Evolutionary conservation across 2,797 vertebrate genomes (phyloP), one percentile per base, ranked within the genome.

Genomic region (Eospalax fontanierii): DNA sequence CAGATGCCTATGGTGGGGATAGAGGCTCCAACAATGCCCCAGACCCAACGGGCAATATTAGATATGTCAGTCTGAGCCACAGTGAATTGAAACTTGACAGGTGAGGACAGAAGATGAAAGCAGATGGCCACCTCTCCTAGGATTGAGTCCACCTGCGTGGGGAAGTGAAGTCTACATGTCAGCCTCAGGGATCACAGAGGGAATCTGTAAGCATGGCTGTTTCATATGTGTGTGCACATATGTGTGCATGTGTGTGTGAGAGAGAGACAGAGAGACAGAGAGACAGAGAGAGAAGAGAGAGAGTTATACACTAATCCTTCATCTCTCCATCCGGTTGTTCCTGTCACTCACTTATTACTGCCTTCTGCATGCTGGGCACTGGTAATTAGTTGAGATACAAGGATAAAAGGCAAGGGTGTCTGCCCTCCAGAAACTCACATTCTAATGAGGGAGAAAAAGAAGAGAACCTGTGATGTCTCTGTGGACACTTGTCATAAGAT

Each of bases 101-200:
- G 93, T 78, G 94, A 97, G 95, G 95, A 90, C 90, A 88, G 96
- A 93, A 97, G 97, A 97, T 92, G 90, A 97, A 68, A 95, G 96
- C 93, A 0, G 66, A 94, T 93, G 96, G 97, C 97, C 95, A 75
- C 57, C 73, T 89, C 96, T 95, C n/a, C 33, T 71, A 95, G 95
- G 94, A 50, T 84, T 0, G 86, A 50, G 90, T 96, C 97, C 93
- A 81, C 2, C 15, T 63, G 80, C 78, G 74, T 59, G 90, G 95
- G 96, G 85, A 96, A 89, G 73, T 68, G 79, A 87, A 94, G 96
- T 1, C 43, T 38, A 61, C 59, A 91, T 24, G 96, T 57, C 80
- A 94, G 78, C 81, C 68, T 71, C 28, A 22, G 35, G n/a, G 35
- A 15, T 50, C 38, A 30, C 15, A 33, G 75, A 71, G 9, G 26